These are phyloP conservation scores for Gymnobelideus leadbeateri DNA, from an alignment of 2,113 vertebrate species.

Conservation along the genomic window DNA sequence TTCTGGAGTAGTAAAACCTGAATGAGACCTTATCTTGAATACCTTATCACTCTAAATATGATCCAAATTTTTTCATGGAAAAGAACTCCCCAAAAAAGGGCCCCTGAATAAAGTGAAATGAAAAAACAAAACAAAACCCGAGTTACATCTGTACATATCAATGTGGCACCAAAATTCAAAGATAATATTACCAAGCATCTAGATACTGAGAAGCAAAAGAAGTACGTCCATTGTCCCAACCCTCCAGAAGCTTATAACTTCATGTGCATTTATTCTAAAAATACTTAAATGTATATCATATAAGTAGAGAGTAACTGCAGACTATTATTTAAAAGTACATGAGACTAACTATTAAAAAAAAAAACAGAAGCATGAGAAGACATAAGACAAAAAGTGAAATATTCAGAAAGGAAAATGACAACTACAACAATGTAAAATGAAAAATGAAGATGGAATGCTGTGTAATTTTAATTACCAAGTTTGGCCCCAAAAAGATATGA, in stretches of 20 bases:
- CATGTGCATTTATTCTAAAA: slow-evolving; percentile 29
- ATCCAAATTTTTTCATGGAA: not conserved
- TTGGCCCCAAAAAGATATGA: not conserved
- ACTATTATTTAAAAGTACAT: not conserved
- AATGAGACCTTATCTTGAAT: not conserved
- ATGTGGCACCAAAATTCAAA: slow-evolving; percentile 23
- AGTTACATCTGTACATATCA: slow-evolving; percentile 9
- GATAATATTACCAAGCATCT: slow-evolving; percentile 13
- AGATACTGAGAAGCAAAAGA: slow-evolving; percentile 16
- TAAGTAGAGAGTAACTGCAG: slow-evolving; percentile 41
- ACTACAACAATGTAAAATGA: not conserved
- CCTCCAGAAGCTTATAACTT: slow-evolving; percentile 53
- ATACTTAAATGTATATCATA: not conserved
- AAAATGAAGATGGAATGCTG: not conserved
- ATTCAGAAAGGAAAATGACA: not conserved
- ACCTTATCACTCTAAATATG: not conserved
- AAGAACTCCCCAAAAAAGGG: not conserved
- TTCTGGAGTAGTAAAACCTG: not conserved
- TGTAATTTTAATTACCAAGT: not conserved
- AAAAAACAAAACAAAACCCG: not conserved
- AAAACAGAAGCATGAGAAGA: not conserved
- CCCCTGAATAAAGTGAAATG: not conserved
- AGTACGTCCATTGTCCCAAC: not conserved
- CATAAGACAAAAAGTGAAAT: slow-evolving; percentile 23
- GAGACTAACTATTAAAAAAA: slow-evolving; percentile 53